These are phyloP conservation scores for Equus przewalskii DNA, from an alignment of 2,113 vertebrate species.

Conservation along the genomic window DNA sequence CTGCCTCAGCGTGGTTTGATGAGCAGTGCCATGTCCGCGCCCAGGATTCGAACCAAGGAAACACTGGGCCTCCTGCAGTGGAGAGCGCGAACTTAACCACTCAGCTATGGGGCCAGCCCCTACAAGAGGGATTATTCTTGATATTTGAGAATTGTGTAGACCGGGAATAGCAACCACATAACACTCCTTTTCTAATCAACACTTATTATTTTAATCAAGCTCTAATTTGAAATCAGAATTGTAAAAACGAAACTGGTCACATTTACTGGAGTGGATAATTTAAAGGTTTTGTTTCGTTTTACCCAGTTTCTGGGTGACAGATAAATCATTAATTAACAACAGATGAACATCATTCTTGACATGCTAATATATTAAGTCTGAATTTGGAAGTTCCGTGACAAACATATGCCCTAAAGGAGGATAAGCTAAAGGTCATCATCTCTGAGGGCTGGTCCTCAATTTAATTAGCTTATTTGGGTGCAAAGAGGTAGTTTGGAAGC, in stretches of 20 bases:
- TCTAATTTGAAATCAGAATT: slow-evolving; percentile 6
- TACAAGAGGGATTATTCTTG: not conserved
- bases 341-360: slow-evolving; percentile 43
- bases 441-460: not conserved
- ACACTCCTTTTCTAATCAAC: not conserved
- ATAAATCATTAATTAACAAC: slow-evolving; percentile 47
- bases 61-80: too few species aligned
- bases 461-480: slow-evolving; percentile 44
- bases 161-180: not conserved
- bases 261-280: not conserved
- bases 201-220: not conserved
- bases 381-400: slow-evolving; percentile 56
- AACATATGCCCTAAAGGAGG: slow-evolving; percentile 39
- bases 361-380: slow-evolving; percentile 45
- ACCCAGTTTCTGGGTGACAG: slow-evolving; percentile 43
- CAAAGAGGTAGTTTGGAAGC: not conserved
- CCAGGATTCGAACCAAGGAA: too few species aligned
- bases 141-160: not conserved
- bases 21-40: too few species aligned
- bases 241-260: not conserved
- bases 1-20: too few species aligned
- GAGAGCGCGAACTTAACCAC: too few species aligned
- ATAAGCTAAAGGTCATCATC: slow-evolving; percentile 51
- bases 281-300: slow-evolving; percentile 49
- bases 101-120: too few species aligned